Conservation (phyloP, 2,113 vertebrate species). For the Takifugu bimaculatus region DNA sequence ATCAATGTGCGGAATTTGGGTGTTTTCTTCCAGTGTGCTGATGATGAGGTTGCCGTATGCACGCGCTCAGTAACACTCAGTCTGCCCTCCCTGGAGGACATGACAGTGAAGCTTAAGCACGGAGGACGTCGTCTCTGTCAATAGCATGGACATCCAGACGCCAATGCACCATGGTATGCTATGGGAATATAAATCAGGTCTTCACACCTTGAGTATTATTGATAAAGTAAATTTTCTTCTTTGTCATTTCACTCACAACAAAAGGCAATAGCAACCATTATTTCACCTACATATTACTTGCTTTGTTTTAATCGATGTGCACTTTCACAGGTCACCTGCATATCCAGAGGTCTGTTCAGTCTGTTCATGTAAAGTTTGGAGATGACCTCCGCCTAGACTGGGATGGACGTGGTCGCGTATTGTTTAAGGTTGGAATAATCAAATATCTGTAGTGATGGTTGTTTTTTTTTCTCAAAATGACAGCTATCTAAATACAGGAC, state of each 20-base stretch:
- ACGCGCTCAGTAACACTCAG: constrained; percentile 83
- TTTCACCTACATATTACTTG: too few relatives aligned
- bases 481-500: not conserved
- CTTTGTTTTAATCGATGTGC: constrained; percentile 3
- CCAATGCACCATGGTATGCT: constrained; percentile 84
- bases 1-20: not conserved
- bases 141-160: constrained; percentile 85
- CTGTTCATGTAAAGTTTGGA: constrained; percentile 78
- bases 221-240: not conserved
- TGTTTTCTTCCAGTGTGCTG: constrained; percentile 82
- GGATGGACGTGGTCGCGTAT: constrained; percentile 85
- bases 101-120: constrained; percentile 88
- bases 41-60: constrained; percentile 90
- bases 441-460: not conserved
- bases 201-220: too few relatives aligned
- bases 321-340: constrained; percentile 77
- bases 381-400: constrained; percentile 87
- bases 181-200: not conserved
- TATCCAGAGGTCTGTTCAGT: constrained; percentile 78
- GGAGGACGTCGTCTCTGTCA: constrained; percentile 86
- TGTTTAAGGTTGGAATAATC: constrained; percentile 80
- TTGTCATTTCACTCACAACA: too few relatives aligned
- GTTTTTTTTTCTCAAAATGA: not conserved
- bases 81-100: constrained; percentile 75
- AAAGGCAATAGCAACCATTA: too few relatives aligned